A percentile compares a stretch with the other conserved stretches of the same genome.
phyloP scores from a whole-genome alignment of 2,113 vertebrate genomes.

The Addax nasomaculatus region DNA sequence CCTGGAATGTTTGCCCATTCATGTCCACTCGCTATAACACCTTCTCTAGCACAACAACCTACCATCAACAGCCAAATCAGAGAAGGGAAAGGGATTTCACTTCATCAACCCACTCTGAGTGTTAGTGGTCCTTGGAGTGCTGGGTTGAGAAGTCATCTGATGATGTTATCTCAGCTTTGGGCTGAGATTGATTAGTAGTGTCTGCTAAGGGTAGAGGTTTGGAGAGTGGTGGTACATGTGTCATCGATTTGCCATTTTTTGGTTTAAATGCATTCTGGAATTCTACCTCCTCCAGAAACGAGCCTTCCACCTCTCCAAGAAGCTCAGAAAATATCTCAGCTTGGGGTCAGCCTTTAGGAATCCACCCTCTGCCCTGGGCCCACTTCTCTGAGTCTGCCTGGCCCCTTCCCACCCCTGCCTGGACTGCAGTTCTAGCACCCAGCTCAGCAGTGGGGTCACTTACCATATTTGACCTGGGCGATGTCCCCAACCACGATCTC shows the following conservation, averaged over 20 bases:
- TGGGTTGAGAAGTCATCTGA: neutral
- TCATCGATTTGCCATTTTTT: neutral
- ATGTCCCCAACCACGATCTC: slow-evolving; percentile 97
- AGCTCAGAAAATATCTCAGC: neutral
- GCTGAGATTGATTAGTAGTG: neutral
- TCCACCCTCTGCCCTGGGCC: neutral
- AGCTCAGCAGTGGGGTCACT: slow-evolving; percentile 35
- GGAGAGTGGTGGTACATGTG: neutral
- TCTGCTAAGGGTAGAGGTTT: neutral
- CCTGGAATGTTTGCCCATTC: neutral
- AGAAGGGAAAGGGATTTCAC: neutral
- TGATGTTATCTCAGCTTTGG: neutral
- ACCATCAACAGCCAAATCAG: neutral
- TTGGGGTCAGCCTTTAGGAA: neutral
- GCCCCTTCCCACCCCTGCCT: neutral
- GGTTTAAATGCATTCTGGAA: neutral
- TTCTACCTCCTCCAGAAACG: neutral
- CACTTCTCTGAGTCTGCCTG: neutral
- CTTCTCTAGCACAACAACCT: neutral
- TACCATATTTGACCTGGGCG: slow-evolving; percentile 97
- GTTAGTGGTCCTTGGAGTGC: neutral
- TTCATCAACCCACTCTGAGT: neutral
- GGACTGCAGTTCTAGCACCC: neutral
- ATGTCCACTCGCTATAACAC: neutral
- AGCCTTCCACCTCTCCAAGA: neutral